Percentiles rank a stretch among this genome's conserved stretches.
phyloP scores from a whole-genome alignment of 2,888 invertebrate species.

The Lasioglossum malachurum region DNA sequence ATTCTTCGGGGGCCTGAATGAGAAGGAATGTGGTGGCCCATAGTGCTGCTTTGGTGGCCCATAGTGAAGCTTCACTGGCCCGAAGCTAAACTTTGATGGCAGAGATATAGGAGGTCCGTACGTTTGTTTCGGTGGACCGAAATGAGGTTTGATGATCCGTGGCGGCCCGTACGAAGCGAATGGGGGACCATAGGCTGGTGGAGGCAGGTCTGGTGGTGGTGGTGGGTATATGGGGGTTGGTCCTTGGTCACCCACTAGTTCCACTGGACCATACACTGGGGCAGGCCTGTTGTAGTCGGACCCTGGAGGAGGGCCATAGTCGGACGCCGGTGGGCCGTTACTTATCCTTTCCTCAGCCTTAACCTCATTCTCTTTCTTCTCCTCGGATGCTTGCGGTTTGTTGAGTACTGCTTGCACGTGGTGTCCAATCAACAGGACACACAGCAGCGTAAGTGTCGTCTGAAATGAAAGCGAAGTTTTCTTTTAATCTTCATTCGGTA shows the following conservation, averaged over 20 bases:
- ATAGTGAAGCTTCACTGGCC: conserved; percentile 84
- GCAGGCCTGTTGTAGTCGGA: conserved; percentile 78
- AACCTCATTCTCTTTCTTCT: conserved; percentile 70
- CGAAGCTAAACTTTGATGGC: conserved; percentile 74
- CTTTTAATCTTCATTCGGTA: not conserved
- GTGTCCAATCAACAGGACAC: conserved; percentile 73
- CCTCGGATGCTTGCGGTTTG: conserved; percentile 69
- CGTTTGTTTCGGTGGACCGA: conserved; percentile 85
- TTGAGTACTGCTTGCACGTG: conserved; percentile 79
- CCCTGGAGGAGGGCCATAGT: conserved; percentile 75
- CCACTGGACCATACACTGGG: conserved; percentile 84
- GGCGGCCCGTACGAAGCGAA: conserved; percentile 79
- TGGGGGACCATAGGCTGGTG: conserved; percentile 79
- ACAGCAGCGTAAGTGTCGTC: conserved; percentile 75
- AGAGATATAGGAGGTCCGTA: conserved; percentile 75
- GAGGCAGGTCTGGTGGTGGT: conserved; percentile 85
- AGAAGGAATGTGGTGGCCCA: conserved; percentile 67
- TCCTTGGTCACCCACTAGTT: conserved; percentile 82
- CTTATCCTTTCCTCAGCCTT: conserved; percentile 81
- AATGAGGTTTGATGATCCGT: conserved; percentile 80
- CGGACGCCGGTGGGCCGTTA: conserved; percentile 70
- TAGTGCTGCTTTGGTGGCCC: conserved; percentile 79
- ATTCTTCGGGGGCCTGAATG: conserved; percentile 84
- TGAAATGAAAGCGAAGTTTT: conserved; percentile 73
- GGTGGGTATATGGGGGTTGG: conserved; percentile 85